A percentile compares a stretch with the other conserved stretches of the same genome.
phyloP scores from a whole-genome alignment of 37 sponge, comb jelly and placozoan species.

The Theonella swinhoei region DNA sequence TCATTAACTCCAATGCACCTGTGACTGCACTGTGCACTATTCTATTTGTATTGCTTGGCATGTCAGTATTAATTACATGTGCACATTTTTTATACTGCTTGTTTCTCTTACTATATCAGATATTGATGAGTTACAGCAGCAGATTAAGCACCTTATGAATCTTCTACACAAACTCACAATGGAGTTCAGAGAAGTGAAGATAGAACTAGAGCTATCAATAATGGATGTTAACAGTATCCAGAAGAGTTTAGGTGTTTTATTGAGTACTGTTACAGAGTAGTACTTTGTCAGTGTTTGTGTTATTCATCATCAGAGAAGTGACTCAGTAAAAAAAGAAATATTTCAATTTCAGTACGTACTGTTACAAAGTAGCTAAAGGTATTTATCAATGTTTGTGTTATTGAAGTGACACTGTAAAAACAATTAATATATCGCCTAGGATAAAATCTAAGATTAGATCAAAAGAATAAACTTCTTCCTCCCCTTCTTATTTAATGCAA shows the following conservation, averaged over 20 bases:
- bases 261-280: neutral
- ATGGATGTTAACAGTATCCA: constrained; percentile 12
- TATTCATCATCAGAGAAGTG: too few species aligned
- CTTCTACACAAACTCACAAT: constrained; percentile 17
- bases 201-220: constrained; percentile 22
- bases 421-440: constrained; percentile 22
- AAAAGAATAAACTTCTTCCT: constrained; percentile 14
- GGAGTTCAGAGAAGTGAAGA: constrained; percentile 27
- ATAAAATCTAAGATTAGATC: constrained; percentile 23
- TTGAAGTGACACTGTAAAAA: too few species aligned
- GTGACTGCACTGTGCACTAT: too few species aligned
- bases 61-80: too few species aligned
- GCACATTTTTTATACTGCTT: too few species aligned
- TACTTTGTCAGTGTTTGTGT: too few species aligned
- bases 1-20: too few species aligned
- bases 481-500: constrained; percentile 24
- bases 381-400: too few species aligned
- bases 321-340: neutral
- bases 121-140: neutral
- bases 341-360: neutral
- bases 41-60: too few species aligned
- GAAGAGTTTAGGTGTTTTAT: neutral
- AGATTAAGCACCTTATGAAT: constrained; percentile 25
- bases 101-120: neutral
- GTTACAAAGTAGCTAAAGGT: neutral